phyloP scores from a whole-genome alignment of 2,113 vertebrate species.

The Polyodon spathula region DNA sequence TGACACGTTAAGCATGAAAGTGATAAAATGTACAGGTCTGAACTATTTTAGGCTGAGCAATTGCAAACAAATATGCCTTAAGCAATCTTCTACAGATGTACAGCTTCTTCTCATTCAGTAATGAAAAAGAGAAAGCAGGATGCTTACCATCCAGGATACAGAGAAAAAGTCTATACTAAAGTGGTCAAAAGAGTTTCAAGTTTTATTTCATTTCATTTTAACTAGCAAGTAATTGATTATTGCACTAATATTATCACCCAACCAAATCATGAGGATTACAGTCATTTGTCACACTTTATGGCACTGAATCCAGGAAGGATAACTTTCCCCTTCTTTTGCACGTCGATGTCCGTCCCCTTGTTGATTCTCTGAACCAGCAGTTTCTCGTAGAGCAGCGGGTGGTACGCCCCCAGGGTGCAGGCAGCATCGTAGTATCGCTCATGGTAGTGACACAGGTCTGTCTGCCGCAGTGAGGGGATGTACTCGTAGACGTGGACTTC shows the following conservation, averaged over 20 bases:
- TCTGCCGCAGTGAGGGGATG: slow-evolving; percentile 86
- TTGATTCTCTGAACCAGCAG: slow-evolving; percentile 84
- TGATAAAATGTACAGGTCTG: not conserved
- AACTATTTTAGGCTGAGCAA: not conserved
- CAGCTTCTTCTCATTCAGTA: not conserved
- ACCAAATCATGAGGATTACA: slow-evolving; percentile 27
- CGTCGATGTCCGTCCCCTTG: slow-evolving; percentile 65
- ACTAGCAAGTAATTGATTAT: slow-evolving; percentile 61
- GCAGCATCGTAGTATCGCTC: slow-evolving; percentile 86
- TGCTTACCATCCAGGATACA: not conserved
- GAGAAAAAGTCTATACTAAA: slow-evolving; percentile 24
- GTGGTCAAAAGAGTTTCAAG: slow-evolving; percentile 56
- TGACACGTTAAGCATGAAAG: not conserved
- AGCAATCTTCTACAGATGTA: not conserved
- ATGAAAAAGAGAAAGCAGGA: not conserved
- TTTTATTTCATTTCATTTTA: slow-evolving; percentile 37
- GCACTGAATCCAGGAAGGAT: slow-evolving; percentile 80
- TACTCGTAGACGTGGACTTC: slow-evolving; percentile 91
- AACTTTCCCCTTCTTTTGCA: slow-evolving; percentile 76
- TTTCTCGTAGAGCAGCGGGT: slow-evolving; percentile 91
- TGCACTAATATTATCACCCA: slow-evolving; percentile 38
- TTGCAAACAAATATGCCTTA: not conserved
- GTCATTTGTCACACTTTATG: slow-evolving; percentile 61
- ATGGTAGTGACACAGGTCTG: slow-evolving; percentile 93
- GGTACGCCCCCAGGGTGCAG: slow-evolving; percentile 92